phyloP scores from a whole-genome alignment of 2,113 vertebrate genomes.

The Carassius auratus region DNA sequence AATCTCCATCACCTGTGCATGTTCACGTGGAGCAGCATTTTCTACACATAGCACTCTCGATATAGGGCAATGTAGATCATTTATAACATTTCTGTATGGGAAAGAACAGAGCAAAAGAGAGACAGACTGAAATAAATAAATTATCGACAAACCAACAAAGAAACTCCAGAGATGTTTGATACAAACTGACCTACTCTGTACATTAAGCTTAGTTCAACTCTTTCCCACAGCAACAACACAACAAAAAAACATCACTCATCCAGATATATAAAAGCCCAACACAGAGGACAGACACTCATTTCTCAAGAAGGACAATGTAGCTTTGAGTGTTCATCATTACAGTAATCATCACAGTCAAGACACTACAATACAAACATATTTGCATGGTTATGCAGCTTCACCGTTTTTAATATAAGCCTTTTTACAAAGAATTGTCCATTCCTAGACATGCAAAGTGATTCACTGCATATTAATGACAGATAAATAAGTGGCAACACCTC shows the following conservation, averaged over 20 bases:
- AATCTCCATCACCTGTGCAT: too few species aligned
- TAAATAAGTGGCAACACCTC: not conserved
- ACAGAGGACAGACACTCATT: not conserved
- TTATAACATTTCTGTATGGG: not conserved
- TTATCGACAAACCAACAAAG: not conserved
- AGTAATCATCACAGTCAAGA: not conserved
- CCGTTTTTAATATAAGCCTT: not conserved
- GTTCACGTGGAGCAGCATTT: too few species aligned
- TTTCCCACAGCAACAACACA: conserved; percentile 31
- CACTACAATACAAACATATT: not conserved
- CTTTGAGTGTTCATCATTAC: not conserved
- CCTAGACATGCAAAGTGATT: not conserved
- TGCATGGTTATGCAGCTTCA: not conserved
- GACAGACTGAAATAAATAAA: not conserved
- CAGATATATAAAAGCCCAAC: conserved; percentile 4
- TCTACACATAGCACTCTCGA: too few species aligned
- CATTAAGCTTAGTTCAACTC: conserved; percentile 29
- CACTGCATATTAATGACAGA: not conserved
- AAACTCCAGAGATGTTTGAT: conserved; percentile 24
- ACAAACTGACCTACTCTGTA: conserved; percentile 1
- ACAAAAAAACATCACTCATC: conserved; percentile 9
- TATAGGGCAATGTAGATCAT: not conserved
- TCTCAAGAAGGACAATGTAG: not conserved
- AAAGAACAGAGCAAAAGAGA: not conserved
- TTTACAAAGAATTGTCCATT: not conserved